Base-by-base conservation (phyloP, 2,113 vertebrate species). In the Oryzias curvinotus region DNA sequence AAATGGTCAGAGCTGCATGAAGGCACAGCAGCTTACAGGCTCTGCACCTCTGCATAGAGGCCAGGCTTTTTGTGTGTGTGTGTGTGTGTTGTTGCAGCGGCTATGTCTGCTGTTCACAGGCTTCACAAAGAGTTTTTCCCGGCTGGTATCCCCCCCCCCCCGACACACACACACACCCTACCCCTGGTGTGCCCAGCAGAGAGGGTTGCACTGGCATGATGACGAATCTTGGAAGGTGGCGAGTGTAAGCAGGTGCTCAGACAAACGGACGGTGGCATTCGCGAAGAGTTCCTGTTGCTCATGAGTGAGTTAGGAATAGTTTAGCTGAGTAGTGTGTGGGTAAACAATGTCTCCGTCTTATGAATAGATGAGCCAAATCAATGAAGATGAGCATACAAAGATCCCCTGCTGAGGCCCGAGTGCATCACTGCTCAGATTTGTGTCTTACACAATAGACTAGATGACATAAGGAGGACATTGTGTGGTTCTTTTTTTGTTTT, bases 291-390 rank as follows among this genome's bases (percentile, higher is more conserved):
- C 87, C 62, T 64, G 59, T 28, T 71, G 74, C 72, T 14, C 80
- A 73, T 60, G 72, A 64, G 83, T 80, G 78, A 73, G 81, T 61
- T 80, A 61, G 7, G 45, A 68, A 71, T 50, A 68, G 86, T 77
- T 85, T 82, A 55, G 82, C 71, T 4, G 67, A 72, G 81, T 71
- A 73, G 80, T 86, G 85, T 87, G 84, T 85, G 85, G 75, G 86
- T 87, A 89, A 90, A 87, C 78, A 90, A 90, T 88, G 88, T 78
- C 71, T 79, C 80, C 52, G 79, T 87, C 83, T 80, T 78, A 89
- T 91, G 90, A 91, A 91, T 90, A 86, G 86, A 83, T 87, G 85
- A 88, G 86, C 88, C 88, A 90, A 91, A 90, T 91, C 86, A 86
- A 88, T 83, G 84, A 84, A 89, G 90, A 90, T 90, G 86, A 74